These are phyloP conservation scores for Papilio elwesi DNA, from an alignment of 2,888 invertebrate genomes.

Conservation along the genomic window DNA sequence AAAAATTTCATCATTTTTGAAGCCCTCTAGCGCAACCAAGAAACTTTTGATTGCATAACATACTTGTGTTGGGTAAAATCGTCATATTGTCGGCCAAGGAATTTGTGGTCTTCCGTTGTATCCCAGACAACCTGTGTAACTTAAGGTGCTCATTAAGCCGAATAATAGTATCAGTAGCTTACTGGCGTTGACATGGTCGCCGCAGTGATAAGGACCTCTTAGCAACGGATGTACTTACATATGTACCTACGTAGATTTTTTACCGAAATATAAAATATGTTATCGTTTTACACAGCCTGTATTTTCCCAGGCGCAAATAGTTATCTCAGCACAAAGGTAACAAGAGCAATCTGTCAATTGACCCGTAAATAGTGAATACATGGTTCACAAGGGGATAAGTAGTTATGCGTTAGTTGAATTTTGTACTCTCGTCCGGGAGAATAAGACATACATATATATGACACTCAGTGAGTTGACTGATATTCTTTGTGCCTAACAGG, in stretches of 20 bases:
- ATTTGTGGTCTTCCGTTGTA: too few relatives aligned
- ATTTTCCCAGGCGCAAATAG: constrained; percentile 24
- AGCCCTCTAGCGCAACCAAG: too few relatives aligned
- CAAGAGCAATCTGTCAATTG: constrained; percentile 44
- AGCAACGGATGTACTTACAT: not conserved
- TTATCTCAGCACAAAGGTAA: constrained; percentile 30
- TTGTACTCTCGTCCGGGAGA: constrained; percentile 18
- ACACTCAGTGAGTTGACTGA: not conserved
- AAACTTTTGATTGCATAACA: too few relatives aligned
- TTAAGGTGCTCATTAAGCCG: too few relatives aligned
- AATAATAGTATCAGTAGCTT: too few relatives aligned
- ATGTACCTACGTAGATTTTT: not conserved
- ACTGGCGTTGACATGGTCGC: too few relatives aligned
- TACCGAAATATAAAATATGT: not conserved
- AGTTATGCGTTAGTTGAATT: constrained; percentile 25
- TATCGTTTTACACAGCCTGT: not conserved
- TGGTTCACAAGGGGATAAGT: constrained; percentile 36
- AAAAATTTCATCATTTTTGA: too few relatives aligned
- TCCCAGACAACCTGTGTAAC: too few relatives aligned
- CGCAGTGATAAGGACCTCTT: too few relatives aligned
- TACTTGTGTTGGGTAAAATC: too few relatives aligned
- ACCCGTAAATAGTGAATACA: constrained; percentile 36
- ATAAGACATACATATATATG: constrained; percentile 6
- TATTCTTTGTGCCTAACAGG: constrained; percentile 36
- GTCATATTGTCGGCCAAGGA: too few relatives aligned